These are phyloP conservation scores for Folsomia manolachei DNA, from an alignment of 2,888 invertebrate species.

Conservation along the genomic window DNA sequence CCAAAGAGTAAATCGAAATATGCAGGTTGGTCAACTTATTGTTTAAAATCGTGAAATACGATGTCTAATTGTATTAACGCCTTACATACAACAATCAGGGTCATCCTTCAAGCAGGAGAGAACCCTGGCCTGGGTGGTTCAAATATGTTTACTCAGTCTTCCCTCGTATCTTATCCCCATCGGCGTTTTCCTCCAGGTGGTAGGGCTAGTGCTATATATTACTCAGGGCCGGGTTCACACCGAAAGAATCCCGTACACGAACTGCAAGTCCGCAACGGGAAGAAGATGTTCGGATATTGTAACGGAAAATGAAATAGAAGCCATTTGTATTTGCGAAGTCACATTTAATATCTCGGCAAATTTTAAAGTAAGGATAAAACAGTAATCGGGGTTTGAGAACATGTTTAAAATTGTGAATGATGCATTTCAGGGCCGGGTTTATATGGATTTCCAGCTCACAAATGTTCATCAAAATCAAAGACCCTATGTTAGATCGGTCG, in stretches of 20 bases:
- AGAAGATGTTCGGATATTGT: background rate
- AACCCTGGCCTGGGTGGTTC: background rate
- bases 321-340: too few relatives aligned
- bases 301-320: background rate
- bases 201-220: background rate
- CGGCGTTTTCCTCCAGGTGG: background rate
- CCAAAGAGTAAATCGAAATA: background rate
- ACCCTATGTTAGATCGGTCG: conserved; percentile 16
- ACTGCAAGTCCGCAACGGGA: background rate
- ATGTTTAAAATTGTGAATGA: too few relatives aligned
- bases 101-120: background rate
- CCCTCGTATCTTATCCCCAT: background rate
- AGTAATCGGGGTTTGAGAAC: too few relatives aligned
- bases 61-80: too few relatives aligned
- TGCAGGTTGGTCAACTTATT: too few relatives aligned
- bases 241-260: background rate
- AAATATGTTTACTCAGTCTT: background rate
- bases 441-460: conserved; percentile 14
- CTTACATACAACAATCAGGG: too few relatives aligned
- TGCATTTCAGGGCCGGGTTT: conserved; percentile 4
- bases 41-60: too few relatives aligned
- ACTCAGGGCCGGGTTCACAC: background rate
- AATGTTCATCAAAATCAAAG: conserved; percentile 23
- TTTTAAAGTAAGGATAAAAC: too few relatives aligned
- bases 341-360: too few relatives aligned